A percentile compares a stretch with the other conserved stretches of the same genome.
Evolutionary conservation across 92 coral and sea anemone genomes (phyloP).

Genomic region (Palythoa grandis): DNA sequence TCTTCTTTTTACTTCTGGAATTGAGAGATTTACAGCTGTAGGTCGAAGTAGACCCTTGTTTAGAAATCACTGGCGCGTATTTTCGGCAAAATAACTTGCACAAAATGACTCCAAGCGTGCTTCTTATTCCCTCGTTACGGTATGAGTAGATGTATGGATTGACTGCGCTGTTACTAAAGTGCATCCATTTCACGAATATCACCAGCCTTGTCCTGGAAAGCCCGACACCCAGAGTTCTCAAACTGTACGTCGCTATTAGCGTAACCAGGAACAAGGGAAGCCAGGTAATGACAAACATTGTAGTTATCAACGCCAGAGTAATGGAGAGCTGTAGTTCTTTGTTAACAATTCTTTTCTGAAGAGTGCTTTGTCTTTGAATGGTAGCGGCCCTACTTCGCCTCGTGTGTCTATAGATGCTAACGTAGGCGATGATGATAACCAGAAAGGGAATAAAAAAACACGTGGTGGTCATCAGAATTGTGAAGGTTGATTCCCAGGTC

Average conservation of each 20-base stretch:
- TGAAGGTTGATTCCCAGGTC: conserved; percentile 73
- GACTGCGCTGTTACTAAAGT: conserved; percentile 81
- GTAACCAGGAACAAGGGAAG: conserved; percentile 73
- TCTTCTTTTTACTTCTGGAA: neutral
- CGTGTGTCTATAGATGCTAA: conserved; percentile 59
- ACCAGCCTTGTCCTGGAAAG: conserved; percentile 63
- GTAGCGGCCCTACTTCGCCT: conserved; percentile 42
- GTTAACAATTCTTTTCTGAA: conserved; percentile 52
- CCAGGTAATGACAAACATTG: conserved; percentile 82
- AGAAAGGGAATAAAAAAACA: conserved; percentile 76
- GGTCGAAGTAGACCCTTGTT: neutral
- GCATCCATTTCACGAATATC: conserved; percentile 87
- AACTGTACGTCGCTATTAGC: conserved; percentile 68
- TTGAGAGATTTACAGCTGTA: neutral
- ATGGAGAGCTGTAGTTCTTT: conserved; percentile 78
- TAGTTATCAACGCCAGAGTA: conserved; percentile 76
- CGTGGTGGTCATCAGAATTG: conserved; percentile 68
- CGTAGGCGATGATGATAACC: conserved; percentile 71
- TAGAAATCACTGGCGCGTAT: neutral
- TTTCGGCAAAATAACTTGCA: conserved; percentile 52
- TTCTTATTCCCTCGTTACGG: conserved; percentile 77
- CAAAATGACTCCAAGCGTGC: conserved; percentile 58
- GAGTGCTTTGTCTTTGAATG: conserved; percentile 37
- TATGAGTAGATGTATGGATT: conserved; percentile 87
- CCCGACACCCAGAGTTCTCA: conserved; percentile 61